Conservation (phyloP, 2,113 vertebrate species). For the Ophiodon elongatus region DNA sequence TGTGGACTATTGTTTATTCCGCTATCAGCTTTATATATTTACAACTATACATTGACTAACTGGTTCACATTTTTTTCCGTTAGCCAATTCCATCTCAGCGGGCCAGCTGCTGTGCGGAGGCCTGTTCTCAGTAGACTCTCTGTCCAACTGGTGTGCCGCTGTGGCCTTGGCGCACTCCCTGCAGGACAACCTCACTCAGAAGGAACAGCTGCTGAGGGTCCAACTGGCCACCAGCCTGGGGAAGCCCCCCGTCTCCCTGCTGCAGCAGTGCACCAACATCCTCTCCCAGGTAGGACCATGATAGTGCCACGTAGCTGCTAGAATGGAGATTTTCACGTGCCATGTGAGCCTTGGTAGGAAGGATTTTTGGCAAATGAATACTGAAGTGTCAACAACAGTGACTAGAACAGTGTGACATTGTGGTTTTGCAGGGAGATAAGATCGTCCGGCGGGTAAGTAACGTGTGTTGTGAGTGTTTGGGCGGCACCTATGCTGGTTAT, state of each 20-base stretch:
- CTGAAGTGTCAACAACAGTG: slow-evolving; percentile 47
- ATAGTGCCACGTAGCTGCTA: background rate
- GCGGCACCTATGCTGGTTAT: slow-evolving; percentile 74
- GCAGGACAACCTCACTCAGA: slow-evolving; percentile 94
- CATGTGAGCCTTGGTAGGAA: background rate
- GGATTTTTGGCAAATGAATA: slow-evolving; percentile 9
- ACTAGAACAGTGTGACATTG: slow-evolving; percentile 83
- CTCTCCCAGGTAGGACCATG: slow-evolving; percentile 91
- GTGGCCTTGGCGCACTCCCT: slow-evolving; percentile 96
- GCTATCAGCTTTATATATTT: background rate
- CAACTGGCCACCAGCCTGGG: slow-evolving; percentile 97
- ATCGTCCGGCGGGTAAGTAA: slow-evolving; percentile 98
- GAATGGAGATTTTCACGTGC: background rate
- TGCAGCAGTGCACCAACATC: slow-evolving; percentile 99
- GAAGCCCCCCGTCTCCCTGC: slow-evolving; percentile 95
- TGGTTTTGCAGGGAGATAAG: slow-evolving; percentile 99
- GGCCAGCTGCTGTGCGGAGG: slow-evolving; percentile 97
- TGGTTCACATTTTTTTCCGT: background rate
- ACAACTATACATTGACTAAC: background rate
- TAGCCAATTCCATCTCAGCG: slow-evolving; percentile 94
- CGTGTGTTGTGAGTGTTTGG: slow-evolving; percentile 77
- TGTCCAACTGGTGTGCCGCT: slow-evolving; percentile 98
- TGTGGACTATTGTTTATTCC: background rate
- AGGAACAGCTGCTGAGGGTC: slow-evolving; percentile 95
- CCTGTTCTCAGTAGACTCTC: slow-evolving; percentile 94